These are phyloP conservation scores for Pheosia gnoma DNA, from an alignment of 2,888 invertebrate genomes.

Conservation along the genomic window DNA sequence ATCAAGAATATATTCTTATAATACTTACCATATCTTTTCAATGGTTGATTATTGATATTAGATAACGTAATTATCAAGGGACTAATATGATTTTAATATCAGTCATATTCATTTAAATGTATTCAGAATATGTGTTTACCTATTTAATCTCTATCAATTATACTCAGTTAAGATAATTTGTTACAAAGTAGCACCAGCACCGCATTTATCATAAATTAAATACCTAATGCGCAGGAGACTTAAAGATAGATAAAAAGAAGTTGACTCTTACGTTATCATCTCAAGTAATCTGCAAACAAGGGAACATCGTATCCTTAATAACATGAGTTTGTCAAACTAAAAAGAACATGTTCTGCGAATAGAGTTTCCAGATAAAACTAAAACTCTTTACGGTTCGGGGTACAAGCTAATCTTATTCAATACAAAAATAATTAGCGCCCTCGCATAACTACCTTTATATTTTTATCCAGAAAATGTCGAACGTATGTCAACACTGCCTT, in stretches of 20 bases:
- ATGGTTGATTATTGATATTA: neutral
- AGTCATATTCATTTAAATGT: too few species aligned
- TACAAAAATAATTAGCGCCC: neutral
- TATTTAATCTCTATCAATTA: too few species aligned
- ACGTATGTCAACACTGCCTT: neutral
- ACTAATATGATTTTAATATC: too few species aligned
- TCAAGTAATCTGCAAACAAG: slow-evolving; percentile 63
- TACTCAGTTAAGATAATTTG: too few species aligned
- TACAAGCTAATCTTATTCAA: neutral
- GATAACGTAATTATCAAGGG: neutral
- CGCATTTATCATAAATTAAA: slow-evolving; percentile 34
- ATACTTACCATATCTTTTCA: slow-evolving; percentile 8
- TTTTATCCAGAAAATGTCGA: neutral
- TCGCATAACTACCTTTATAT: neutral
- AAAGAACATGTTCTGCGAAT: slow-evolving; percentile 38
- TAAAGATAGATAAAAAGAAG: too few species aligned
- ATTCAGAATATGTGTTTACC: too few species aligned
- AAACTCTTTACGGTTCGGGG: neutral
- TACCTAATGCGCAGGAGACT: slow-evolving; percentile 40
- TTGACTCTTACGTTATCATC: slow-evolving; percentile 60
- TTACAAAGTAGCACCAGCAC: too few species aligned
- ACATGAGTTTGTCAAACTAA: slow-evolving; percentile 48
- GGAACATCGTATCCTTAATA: slow-evolving; percentile 59
- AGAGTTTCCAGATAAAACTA: slow-evolving; percentile 2
- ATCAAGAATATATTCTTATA: too few species aligned